phyloP scores from a whole-genome alignment of 53 echinoderm and acorn worm species.

The Patiria pectinifera region DNA sequence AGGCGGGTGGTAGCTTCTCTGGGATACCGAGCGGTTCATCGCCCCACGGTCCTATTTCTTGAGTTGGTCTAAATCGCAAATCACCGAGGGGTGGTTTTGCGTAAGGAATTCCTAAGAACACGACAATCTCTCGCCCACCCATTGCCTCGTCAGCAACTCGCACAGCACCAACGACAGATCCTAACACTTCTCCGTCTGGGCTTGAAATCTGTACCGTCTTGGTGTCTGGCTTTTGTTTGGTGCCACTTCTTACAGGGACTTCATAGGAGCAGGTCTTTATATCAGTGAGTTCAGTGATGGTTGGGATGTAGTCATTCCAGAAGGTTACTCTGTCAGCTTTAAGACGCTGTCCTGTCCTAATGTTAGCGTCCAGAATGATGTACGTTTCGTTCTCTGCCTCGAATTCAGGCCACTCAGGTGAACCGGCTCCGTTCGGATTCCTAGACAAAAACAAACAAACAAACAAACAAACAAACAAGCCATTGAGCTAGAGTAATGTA shows the following conservation, averaged over 20 bases:
- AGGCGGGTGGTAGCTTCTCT: conserved; percentile 42
- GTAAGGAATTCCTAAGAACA: conserved; percentile 77
- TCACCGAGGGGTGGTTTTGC: conserved; percentile 66
- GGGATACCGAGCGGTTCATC: conserved; percentile 52
- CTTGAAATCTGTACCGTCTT: conserved; percentile 31
- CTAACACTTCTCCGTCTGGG: conserved; percentile 25
- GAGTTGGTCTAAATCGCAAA: conserved; percentile 68
- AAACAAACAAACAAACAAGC: neutral
- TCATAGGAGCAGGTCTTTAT: conserved; percentile 42
- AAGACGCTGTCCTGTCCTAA: conserved; percentile 37
- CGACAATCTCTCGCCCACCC: conserved; percentile 48
- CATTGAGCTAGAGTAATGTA: neutral
- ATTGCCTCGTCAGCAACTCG: conserved; percentile 41
- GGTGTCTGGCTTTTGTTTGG: neutral
- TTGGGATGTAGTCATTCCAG: conserved; percentile 71
- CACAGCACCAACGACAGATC: conserved; percentile 43
- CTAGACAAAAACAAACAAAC: conserved; percentile 15
- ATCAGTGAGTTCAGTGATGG: conserved; percentile 8
- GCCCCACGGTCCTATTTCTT: conserved; percentile 62
- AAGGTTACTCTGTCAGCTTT: conserved; percentile 47
- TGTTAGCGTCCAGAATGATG: conserved; percentile 46
- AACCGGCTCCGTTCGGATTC: conserved; percentile 67
- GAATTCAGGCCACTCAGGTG: conserved; percentile 62
- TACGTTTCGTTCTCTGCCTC: conserved; percentile 60
- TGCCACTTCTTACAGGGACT: conserved; percentile 23